These are phyloP conservation scores for Leptinotarsa haldemani DNA, from an alignment of 2,888 invertebrate genomes.

Conservation along the genomic window DNA sequence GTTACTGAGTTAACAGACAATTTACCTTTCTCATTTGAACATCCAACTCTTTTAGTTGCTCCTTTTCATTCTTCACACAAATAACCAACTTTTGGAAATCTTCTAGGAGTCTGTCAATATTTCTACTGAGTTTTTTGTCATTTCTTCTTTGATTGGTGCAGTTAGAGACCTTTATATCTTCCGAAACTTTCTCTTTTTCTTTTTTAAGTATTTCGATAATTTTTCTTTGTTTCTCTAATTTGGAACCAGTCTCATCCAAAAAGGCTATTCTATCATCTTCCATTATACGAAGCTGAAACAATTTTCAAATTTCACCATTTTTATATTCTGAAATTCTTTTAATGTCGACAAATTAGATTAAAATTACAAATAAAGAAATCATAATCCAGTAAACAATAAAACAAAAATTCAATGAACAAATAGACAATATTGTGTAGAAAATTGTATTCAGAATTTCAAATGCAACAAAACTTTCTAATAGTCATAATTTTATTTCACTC, in stretches of 20 bases:
- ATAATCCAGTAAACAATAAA: too few relatives aligned
- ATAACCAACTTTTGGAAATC: constrained; percentile 68
- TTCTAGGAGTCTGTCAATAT: constrained; percentile 69
- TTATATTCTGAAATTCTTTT: too few relatives aligned
- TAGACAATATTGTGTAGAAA: too few relatives aligned
- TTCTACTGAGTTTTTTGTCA: constrained; percentile 68
- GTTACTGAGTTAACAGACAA: not conserved
- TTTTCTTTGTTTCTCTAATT: constrained; percentile 73
- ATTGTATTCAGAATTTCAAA: too few relatives aligned
- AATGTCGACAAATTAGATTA: too few relatives aligned
- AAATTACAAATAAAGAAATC: too few relatives aligned
- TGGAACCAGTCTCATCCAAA: constrained; percentile 76
- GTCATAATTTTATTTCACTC: too few relatives aligned
- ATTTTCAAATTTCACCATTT: not conserved
- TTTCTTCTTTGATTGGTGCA: constrained; percentile 71
- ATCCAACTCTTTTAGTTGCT: constrained; percentile 66
- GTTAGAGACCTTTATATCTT: constrained; percentile 72
- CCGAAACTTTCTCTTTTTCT: constrained; percentile 74
- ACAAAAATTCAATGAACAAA: too few relatives aligned
- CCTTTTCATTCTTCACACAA: constrained; percentile 60
- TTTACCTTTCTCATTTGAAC: constrained; percentile 65
- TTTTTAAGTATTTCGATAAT: constrained; percentile 72
- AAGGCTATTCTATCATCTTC: constrained; percentile 81
- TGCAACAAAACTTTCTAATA: too few relatives aligned
- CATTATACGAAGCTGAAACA: constrained; percentile 79